Conservation (phyloP, 1,140 invertebrate genomes). For the Drosophila suzukii region DNA sequence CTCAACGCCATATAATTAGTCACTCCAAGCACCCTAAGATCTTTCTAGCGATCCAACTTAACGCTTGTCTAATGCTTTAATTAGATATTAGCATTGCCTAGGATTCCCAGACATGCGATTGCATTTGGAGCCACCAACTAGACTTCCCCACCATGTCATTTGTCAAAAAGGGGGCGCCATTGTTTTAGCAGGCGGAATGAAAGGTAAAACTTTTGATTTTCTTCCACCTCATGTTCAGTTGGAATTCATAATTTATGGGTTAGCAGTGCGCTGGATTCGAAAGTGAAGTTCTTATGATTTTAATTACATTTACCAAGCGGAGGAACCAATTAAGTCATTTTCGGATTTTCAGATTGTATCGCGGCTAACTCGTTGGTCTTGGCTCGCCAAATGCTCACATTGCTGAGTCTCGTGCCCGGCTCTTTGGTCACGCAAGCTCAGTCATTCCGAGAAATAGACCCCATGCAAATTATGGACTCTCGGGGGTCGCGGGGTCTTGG, state of each 20-base stretch:
- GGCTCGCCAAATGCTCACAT: slow-evolving; percentile 43
- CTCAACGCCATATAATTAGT: neutral
- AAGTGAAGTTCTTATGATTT: slow-evolving; percentile 61
- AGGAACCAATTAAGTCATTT: slow-evolving; percentile 60
- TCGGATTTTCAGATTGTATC: slow-evolving; percentile 54
- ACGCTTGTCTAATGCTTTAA: slow-evolving; percentile 65
- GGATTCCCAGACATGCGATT: slow-evolving; percentile 62
- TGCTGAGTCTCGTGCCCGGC: slow-evolving; percentile 51
- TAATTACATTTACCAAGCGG: slow-evolving; percentile 36
- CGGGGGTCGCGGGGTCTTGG: slow-evolving; percentile 34
- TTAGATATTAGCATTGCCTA: slow-evolving; percentile 66
- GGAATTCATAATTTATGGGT: slow-evolving; percentile 78
- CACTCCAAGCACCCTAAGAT: slow-evolving; percentile 16
- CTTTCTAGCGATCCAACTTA: slow-evolving; percentile 56
- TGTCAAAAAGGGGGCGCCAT: slow-evolving; percentile 69
- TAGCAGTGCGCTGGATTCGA: slow-evolving; percentile 56
- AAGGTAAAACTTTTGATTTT: slow-evolving; percentile 53
- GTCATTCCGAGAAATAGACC: slow-evolving; percentile 42
- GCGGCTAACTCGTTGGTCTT: slow-evolving; percentile 24
- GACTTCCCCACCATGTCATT: slow-evolving; percentile 35
- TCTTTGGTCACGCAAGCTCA: slow-evolving; percentile 63
- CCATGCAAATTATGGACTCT: slow-evolving; percentile 57
- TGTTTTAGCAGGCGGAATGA: slow-evolving; percentile 53
- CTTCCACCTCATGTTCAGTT: slow-evolving; percentile 19
- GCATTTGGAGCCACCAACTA: slow-evolving; percentile 21